Conservation (phyloP, 1,140 invertebrate genomes). For the Ceratitis capitata region DNA sequence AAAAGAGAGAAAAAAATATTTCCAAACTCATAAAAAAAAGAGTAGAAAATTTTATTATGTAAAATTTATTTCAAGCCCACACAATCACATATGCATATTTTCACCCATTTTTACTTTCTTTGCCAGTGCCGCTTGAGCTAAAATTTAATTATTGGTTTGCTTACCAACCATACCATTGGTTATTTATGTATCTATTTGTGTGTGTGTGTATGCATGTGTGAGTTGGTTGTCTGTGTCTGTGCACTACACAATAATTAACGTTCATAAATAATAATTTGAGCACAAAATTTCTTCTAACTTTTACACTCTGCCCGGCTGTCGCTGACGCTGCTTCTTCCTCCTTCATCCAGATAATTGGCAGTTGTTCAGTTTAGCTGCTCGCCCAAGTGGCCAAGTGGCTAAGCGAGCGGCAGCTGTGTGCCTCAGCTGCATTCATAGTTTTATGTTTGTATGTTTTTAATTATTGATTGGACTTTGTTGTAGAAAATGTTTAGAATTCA, state of each 20-base stretch:
- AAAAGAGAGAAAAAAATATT: too few species aligned
- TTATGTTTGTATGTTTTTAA: conserved; percentile 24
- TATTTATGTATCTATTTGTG: neutral
- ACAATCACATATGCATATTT: neutral
- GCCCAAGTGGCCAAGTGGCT: neutral
- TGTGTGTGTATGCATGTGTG: neutral
- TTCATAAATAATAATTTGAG: conserved; percentile 37
- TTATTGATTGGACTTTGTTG: conserved; percentile 29
- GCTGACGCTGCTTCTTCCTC: neutral
- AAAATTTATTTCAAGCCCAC: neutral
- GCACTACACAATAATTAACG: conserved; percentile 20
- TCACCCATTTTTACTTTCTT: neutral
- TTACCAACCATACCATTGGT: neutral
- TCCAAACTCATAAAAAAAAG: too few species aligned
- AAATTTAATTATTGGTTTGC: conserved; percentile 36
- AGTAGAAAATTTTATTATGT: neutral
- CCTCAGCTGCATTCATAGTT: neutral
- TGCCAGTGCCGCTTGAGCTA: neutral
- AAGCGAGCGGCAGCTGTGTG: conserved; percentile 1
- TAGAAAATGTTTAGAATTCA: conserved; percentile 28
- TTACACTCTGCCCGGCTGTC: neutral
- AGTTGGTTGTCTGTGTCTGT: too few species aligned
- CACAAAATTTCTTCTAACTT: conserved; percentile 17
- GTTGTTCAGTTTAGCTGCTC: neutral
- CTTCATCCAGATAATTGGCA: neutral